Percentiles rank a stretch among this genome's conserved stretches.
These are phyloP conservation scores for Alligator sinensis DNA, from an alignment of 2,113 vertebrate genomes.

Conservation along the genomic window DNA sequence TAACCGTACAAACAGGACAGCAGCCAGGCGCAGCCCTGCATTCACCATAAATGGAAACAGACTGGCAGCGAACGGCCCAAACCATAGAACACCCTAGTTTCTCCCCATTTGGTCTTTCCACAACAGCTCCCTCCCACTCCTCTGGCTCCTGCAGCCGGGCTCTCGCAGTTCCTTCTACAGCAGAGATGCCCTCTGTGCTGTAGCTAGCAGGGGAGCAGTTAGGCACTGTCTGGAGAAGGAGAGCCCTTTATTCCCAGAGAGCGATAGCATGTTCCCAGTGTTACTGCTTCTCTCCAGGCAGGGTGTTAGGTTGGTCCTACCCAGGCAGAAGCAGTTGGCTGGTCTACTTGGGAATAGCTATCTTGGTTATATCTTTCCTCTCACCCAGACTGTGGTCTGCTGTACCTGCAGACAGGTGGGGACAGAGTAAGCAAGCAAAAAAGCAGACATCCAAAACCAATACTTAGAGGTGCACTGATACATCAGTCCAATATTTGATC, in stretches of 20 bases:
- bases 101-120: too few relatives aligned
- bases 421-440: accelerated
- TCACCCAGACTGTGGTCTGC: accelerated
- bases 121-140: not conserved
- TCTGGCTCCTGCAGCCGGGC: not conserved
- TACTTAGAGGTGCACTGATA: too few relatives aligned
- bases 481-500: too few relatives aligned
- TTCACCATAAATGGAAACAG: too few relatives aligned
- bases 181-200: not conserved
- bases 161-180: not conserved
- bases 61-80: not conserved
- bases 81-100: not conserved
- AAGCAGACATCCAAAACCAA: not conserved
- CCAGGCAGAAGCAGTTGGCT: too few relatives aligned
- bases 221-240: accelerated
- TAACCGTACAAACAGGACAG: too few relatives aligned
- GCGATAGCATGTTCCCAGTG: too few relatives aligned
- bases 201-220: not conserved
- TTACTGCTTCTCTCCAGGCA: too few relatives aligned
- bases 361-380: not conserved
- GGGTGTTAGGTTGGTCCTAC: too few relatives aligned
- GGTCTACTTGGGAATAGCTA: not conserved
- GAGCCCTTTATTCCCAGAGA: not conserved
- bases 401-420: not conserved
- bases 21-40: too few relatives aligned